Conservation (phyloP, 2,888 invertebrate species). For the Phoenoteleia sp. region DNA sequence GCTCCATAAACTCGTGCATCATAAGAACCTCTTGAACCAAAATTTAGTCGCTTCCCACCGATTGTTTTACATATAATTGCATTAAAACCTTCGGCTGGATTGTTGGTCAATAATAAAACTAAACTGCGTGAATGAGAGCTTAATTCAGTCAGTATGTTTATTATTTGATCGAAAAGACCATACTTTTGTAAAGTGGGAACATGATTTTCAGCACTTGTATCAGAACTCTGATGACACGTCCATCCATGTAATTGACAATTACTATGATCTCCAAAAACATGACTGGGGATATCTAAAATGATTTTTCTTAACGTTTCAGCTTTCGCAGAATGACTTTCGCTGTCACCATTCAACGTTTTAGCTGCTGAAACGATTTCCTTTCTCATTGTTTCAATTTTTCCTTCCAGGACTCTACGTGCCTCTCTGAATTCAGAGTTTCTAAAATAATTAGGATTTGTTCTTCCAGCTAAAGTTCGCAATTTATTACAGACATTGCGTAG, state of each 20-base stretch:
- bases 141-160: not conserved
- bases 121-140: not conserved
- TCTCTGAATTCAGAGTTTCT: too few species aligned
- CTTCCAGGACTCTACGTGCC: not conserved
- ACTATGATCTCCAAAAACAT: not conserved
- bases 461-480: too few species aligned
- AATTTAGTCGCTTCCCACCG: conserved; percentile 36
- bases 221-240: not conserved
- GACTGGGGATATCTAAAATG: not conserved
- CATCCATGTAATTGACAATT: not conserved
- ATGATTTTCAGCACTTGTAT: not conserved
- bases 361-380: not conserved
- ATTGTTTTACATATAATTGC: conserved; percentile 18
- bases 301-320: not conserved
- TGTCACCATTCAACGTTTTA: not conserved
- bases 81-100: too few species aligned
- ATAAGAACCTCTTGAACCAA: conserved; percentile 1
- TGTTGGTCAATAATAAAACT: not conserved
- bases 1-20: not conserved
- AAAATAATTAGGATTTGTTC: too few species aligned
- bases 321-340: not conserved
- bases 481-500: too few species aligned
- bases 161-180: not conserved
- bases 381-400: not conserved
- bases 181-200: not conserved